Conservation (phyloP, 2,113 vertebrate genomes). For the Lethenteron camtschaticum region DNA sequence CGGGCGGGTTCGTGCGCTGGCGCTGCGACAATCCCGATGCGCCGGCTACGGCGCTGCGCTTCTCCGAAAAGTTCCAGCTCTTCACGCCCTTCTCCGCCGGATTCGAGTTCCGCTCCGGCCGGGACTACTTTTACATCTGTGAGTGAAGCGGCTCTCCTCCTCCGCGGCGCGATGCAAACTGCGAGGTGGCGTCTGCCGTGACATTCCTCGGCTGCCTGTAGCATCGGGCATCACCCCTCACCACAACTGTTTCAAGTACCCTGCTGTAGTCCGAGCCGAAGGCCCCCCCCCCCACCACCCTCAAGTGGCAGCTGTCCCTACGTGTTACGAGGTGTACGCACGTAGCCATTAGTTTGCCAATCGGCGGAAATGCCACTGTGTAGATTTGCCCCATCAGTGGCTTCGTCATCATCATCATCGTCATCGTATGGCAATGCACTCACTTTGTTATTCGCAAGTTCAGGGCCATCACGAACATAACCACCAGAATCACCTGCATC, state of each 20-base stretch:
- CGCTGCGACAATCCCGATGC: constrained; percentile 68
- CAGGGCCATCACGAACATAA: background rate
- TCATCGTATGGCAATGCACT: background rate
- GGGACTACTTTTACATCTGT: constrained; percentile 91
- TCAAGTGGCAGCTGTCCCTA: too few relatives aligned
- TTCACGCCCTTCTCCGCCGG: constrained; percentile 90
- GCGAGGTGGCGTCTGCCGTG: too few relatives aligned
- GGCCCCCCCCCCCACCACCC: too few relatives aligned
- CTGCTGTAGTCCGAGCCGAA: too few relatives aligned
- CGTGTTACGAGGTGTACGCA: too few relatives aligned
- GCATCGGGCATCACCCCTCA: too few relatives aligned
- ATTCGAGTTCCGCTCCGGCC: constrained; percentile 77
- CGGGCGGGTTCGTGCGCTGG: constrained; percentile 82
- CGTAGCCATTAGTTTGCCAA: too few relatives aligned
- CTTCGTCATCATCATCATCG: background rate
- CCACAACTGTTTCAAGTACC: too few relatives aligned
- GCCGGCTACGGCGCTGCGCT: constrained; percentile 58
- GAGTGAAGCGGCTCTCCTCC: constrained; percentile 20
- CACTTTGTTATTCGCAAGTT: background rate
- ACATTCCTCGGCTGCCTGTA: too few relatives aligned
- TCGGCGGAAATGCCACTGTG: too few relatives aligned
- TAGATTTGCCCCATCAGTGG: background rate
- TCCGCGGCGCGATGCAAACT: too few relatives aligned
- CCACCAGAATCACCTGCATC: background rate
- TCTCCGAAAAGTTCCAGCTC: constrained; percentile 92